Base-by-base conservation (phyloP, 2,797 vertebrate species). In the Apogon hyalosoma region DNA sequence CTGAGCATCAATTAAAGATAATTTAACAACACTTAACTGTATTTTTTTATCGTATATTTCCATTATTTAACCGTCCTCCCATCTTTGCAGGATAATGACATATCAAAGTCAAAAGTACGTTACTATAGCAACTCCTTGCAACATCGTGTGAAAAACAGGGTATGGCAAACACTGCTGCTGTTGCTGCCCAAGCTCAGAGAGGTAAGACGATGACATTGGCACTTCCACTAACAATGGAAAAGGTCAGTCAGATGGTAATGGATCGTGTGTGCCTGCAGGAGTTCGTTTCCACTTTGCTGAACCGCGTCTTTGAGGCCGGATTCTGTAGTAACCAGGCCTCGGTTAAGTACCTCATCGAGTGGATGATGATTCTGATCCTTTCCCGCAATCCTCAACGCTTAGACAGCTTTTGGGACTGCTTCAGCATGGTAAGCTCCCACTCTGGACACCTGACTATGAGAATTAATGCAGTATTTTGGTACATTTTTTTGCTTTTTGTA, bases 301-400 rank as follows among this genome's bases (percentile, higher is more conserved):
- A 85, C 65, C 89, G 42, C 65, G 91, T 96, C 80, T 96, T 95
- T 78, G 94, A 95, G 77, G 95, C 96, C 61, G 97, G 94, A 47
- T 97, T 96, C 84, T 76, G 86, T 84, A 96, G 93, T 76, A 98
- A 97, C 85, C 97, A 99, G 75, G 95, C 97, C 11, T 99, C 98
- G 7, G 94, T 99, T 66, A 98, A 98, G 74, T 98, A 98, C 77
- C 92, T 96, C 51, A 95, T 98, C 11, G 96, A 98, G 78, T 99
- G 98, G 98, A 85, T 91, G 78, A 92, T 98, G 82, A 94, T 98
- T 63, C 78, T 96, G 81, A 93, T 95, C 79, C 94, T 99, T 7
- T 84, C 94, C 73, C 92, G 60, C 38, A 93, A 94, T 65, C 97
- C 97, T 0, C 89, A 93, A 0, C 94, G 94, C 75, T 91, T 97